Percentiles rank a stretch among this genome's conserved stretches.
These are phyloP conservation scores for Microctenopoma stevenorrisi DNA, from an alignment of 2,797 vertebrate genomes.

Conservation along the genomic window DNA sequence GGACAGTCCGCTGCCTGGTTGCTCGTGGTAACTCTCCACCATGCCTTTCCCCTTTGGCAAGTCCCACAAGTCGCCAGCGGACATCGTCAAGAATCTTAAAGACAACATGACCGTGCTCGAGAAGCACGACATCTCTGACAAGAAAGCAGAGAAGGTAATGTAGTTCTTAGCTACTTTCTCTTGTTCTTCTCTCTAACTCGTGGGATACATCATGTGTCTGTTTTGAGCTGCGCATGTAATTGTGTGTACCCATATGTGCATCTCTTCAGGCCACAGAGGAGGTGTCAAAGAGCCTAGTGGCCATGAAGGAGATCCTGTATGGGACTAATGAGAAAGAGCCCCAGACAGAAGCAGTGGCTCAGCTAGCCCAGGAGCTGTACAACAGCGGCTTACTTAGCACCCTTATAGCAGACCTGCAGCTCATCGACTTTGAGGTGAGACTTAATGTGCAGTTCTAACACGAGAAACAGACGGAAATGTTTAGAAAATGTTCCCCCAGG, in stretches of 20 bases:
- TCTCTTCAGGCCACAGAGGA: slow-evolving; percentile 92
- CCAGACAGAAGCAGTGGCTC: slow-evolving; percentile 96
- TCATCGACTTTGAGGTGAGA: slow-evolving; percentile 97
- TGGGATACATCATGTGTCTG: background rate
- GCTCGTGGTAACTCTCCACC: slow-evolving; percentile 81
- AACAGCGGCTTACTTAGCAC: slow-evolving; percentile 95
- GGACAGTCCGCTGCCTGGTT: slow-evolving; percentile 75
- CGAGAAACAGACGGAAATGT: background rate
- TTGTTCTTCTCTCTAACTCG: background rate
- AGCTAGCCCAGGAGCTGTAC: slow-evolving; percentile 96
- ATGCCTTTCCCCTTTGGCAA: slow-evolving; percentile 99
- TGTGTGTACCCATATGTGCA: slow-evolving; percentile 5
- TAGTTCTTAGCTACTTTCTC: fast-evolving
- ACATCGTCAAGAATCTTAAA: slow-evolving; percentile 98
- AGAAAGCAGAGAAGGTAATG: slow-evolving; percentile 95
- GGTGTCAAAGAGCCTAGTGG: slow-evolving; percentile 96
- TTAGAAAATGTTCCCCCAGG: background rate
- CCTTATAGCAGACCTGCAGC: slow-evolving; percentile 93
- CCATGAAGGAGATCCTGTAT: slow-evolving; percentile 98
- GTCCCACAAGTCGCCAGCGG: slow-evolving; percentile 97
- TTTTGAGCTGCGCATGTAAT: background rate
- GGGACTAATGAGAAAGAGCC: slow-evolving; percentile 97
- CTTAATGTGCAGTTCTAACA: background rate
- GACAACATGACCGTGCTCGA: slow-evolving; percentile 96
- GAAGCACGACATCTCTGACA: slow-evolving; percentile 98